These are phyloP conservation scores for Rhinopomastus cyanomelas DNA, from an alignment of 2,113 vertebrate species.

Conservation along the genomic window DNA sequence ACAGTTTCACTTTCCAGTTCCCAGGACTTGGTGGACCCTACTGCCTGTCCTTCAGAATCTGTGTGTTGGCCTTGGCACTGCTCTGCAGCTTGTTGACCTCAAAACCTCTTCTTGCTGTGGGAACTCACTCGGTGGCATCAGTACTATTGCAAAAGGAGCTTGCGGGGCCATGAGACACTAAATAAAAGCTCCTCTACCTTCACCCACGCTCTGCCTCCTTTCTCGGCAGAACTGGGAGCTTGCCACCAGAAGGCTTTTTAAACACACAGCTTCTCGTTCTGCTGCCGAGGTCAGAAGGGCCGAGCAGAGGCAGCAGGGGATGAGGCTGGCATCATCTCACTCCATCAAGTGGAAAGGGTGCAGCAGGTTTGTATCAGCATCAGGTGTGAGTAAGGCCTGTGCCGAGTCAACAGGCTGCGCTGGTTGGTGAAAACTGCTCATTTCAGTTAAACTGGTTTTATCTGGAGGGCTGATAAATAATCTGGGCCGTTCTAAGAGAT, in stretches of 20 bases:
- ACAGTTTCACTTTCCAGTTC: slow-evolving; percentile 33
- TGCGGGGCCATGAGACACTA: background rate
- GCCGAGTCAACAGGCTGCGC: background rate
- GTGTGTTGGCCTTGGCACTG: slow-evolving; percentile 24
- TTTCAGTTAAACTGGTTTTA: background rate
- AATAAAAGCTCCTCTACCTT: background rate
- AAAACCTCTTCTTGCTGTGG: background rate
- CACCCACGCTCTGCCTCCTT: background rate
- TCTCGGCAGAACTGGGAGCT: background rate
- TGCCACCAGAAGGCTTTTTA: background rate
- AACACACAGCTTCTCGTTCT: background rate
- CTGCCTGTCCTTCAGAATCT: background rate
- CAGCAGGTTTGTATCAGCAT: background rate
- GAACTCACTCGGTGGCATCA: background rate
- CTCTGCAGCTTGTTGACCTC: background rate
- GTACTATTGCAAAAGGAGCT: background rate
- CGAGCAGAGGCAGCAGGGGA: background rate
- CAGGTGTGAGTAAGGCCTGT: background rate
- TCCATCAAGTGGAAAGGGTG: background rate
- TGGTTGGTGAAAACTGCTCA: background rate
- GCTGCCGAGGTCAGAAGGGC: background rate
- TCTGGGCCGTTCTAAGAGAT: background rate
- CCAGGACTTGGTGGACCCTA: slow-evolving; percentile 43
- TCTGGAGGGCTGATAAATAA: background rate
- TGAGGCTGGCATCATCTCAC: background rate